Conservation (phyloP, 2,113 vertebrate genomes). For the Caracal caracal region DNA sequence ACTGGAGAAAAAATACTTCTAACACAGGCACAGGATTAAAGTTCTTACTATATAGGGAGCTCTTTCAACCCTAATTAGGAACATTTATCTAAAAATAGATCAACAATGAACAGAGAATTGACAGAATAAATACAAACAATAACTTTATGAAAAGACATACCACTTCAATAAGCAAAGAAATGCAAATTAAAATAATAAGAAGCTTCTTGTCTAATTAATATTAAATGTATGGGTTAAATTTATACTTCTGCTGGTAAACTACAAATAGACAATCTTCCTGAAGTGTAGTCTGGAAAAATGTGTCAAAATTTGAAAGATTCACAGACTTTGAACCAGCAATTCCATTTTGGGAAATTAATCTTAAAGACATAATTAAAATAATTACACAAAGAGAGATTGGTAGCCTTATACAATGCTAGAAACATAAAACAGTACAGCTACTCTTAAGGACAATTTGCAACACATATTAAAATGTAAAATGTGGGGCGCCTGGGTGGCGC, state of each 20-base stretch:
- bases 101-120: constrained; percentile 14
- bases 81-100: constrained; percentile 22
- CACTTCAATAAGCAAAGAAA: not conserved
- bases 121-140: not conserved
- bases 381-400: not conserved
- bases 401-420: not conserved
- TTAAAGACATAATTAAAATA: not conserved
- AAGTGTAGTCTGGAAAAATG: not conserved
- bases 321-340: constrained; percentile 11
- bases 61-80: constrained; percentile 27
- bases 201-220: not conserved
- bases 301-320: constrained; percentile 46
- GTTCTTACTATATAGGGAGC: not conserved
- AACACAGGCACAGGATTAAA: not conserved
- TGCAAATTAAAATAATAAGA: not conserved
- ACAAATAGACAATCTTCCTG: not conserved
- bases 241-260: not conserved
- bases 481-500: no score
- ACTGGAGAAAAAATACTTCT: not conserved
- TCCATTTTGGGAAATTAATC: not conserved
- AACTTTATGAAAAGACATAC: not conserved
- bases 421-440: not conserved
- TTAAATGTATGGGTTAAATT: not conserved
- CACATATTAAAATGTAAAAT: constrained; percentile 21
- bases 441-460: not conserved